Percentiles rank a stretch among this genome's conserved stretches.
These are phyloP conservation scores for Bolinopsis microptera DNA, from an alignment of 37 sponge, comb jelly and placozoan species.

Conservation along the genomic window DNA sequence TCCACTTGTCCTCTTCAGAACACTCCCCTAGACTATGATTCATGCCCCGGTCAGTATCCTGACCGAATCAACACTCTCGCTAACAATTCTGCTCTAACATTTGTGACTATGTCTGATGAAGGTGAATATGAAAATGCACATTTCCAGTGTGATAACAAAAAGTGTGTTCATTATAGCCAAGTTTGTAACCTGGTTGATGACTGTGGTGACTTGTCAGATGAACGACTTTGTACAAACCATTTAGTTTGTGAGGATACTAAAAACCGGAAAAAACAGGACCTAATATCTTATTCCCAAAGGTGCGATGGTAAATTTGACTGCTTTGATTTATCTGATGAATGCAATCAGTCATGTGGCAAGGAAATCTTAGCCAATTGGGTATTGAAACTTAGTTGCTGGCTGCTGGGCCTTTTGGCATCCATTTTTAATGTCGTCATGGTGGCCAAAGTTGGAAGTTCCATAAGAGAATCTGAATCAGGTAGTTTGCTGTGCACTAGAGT, in stretches of 20 bases:
- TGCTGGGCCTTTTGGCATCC: background rate
- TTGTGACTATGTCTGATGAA: background rate
- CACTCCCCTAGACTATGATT: background rate
- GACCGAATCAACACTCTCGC: background rate
- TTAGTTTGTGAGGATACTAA: background rate
- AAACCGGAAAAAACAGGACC: background rate
- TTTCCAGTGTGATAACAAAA: background rate
- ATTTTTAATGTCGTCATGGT: background rate
- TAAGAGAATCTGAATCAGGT: too few relatives aligned
- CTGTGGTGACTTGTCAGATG: background rate
- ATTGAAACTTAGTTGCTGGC: background rate
- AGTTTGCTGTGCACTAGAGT: too few relatives aligned
- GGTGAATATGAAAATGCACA: background rate
- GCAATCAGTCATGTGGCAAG: background rate
- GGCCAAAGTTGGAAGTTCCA: too few relatives aligned
- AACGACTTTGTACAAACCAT: background rate
- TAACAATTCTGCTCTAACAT: background rate
- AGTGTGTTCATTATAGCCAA: background rate
- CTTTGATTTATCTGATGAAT: background rate
- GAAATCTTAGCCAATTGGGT: background rate
- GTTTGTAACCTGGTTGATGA: slow-evolving; percentile 20
- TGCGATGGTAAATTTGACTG: background rate
- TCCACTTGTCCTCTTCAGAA: background rate
- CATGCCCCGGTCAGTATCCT: background rate
- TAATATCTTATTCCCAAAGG: background rate